These are phyloP conservation scores for Epicauta chinensis DNA, from an alignment of 1,140 invertebrate genomes.

Conservation along the genomic window DNA sequence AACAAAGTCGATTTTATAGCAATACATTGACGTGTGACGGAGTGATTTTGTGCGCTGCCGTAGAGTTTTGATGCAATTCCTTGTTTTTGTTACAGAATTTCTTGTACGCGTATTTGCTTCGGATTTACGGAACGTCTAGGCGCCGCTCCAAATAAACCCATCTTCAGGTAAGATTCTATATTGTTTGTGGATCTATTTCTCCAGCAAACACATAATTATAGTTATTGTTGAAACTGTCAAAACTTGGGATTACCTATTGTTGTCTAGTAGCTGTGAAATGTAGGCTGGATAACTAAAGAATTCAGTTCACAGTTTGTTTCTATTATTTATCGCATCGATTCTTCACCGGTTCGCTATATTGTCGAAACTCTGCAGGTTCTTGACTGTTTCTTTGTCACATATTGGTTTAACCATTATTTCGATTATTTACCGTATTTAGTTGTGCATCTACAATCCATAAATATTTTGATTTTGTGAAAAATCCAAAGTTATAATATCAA, in stretches of 20 bases:
- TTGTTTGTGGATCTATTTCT: constrained; percentile 26
- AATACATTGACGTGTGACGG: too few relatives aligned
- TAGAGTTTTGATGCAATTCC: too few relatives aligned
- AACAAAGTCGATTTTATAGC: too few relatives aligned
- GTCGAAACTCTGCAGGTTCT: constrained; percentile 15
- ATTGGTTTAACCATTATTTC: constrained; percentile 26
- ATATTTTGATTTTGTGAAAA: constrained; percentile 1
- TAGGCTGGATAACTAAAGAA: constrained; percentile 16
- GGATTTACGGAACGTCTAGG: too few relatives aligned
- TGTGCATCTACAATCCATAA: neutral
- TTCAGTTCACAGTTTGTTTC: constrained; percentile 13
- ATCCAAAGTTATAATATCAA: neutral
- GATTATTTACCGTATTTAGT: constrained; percentile 14
- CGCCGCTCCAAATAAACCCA: too few relatives aligned
- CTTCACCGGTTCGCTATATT: constrained; percentile 1
- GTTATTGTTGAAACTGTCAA: constrained; percentile 29
- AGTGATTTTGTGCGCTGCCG: too few relatives aligned
- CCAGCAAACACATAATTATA: constrained; percentile 28
- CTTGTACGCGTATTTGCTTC: too few relatives aligned
- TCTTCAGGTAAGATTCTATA: neutral
- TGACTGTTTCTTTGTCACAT: constrained; percentile 28
- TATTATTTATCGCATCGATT: constrained; percentile 5
- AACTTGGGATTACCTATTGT: constrained; percentile 32
- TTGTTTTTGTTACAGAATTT: too few relatives aligned
- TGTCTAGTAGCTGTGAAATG: constrained; percentile 21